Evolutionary conservation across 1,140 invertebrate species (phyloP).

Genomic region (Colletes latitarsis): DNA sequence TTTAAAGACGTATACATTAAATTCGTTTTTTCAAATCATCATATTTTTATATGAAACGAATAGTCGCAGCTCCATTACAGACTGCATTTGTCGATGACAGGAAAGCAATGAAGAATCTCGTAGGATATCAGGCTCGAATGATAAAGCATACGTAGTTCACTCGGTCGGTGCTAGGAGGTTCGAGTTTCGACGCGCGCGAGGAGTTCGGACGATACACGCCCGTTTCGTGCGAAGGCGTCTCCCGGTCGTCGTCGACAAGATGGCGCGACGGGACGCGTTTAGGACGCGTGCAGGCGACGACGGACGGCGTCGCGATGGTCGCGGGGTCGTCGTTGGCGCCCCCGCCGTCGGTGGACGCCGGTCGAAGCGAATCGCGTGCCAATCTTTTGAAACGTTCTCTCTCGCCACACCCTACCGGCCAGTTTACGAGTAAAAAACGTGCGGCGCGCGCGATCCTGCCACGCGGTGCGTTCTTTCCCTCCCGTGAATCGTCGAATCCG

Average conservation of each 20-base stretch:
- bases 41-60: too few species aligned
- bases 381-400: constrained; percentile 61
- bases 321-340: constrained; percentile 1
- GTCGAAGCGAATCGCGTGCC: constrained; percentile 57
- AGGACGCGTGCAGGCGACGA: constrained; percentile 15
- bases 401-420: constrained; percentile 69
- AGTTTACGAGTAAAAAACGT: constrained; percentile 46
- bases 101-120: neutral
- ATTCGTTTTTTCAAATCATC: too few species aligned
- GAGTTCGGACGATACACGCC: neutral
- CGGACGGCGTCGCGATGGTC: constrained; percentile 30
- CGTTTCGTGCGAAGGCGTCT: neutral
- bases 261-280: constrained; percentile 27
- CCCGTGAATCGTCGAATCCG: too few species aligned
- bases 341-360: constrained; percentile 61
- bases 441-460: neutral
- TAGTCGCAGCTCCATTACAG: too few species aligned
- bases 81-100: too few species aligned
- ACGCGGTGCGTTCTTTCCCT: too few species aligned
- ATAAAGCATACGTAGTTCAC: neutral
- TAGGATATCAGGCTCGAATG: neutral
- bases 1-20: too few species aligned
- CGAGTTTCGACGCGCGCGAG: too few species aligned
- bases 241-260: constrained; percentile 13
- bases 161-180: constrained; percentile 8